Evolutionary conservation across 92 coral and sea anemone genomes (phyloP).

Genomic region (Actinernus sp.): DNA sequence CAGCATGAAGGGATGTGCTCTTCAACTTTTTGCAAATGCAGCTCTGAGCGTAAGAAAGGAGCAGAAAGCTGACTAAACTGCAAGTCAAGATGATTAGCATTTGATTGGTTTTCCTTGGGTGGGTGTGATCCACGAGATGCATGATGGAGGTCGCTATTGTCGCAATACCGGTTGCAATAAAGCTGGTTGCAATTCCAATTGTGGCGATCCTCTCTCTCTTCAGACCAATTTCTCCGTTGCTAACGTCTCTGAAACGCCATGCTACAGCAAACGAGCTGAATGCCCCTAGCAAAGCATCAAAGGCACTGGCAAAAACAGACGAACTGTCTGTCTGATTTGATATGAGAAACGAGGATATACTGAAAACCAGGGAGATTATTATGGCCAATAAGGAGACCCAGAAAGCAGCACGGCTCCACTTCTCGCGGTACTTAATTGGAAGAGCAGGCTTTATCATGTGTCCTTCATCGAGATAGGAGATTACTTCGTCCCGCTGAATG

Average conservation of each 20-base stretch:
- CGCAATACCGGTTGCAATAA: conserved; percentile 66
- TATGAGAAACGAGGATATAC: conserved; percentile 71
- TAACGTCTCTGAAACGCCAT: conserved; percentile 80
- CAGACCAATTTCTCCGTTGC: conserved; percentile 63
- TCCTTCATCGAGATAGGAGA: neutral
- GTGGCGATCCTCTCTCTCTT: conserved; percentile 67
- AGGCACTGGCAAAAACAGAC: conserved; percentile 84
- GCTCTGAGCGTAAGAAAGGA: conserved; percentile 43
- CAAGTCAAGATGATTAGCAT: conserved; percentile 59
- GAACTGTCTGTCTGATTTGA: conserved; percentile 79
- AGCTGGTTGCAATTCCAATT: conserved; percentile 59
- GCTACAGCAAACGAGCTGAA: conserved; percentile 76
- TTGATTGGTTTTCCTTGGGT: conserved; percentile 56
- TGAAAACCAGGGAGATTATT: conserved; percentile 46
- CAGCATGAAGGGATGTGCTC: conserved; percentile 74
- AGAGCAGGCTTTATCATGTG: neutral
- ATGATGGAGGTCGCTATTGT: conserved; percentile 52
- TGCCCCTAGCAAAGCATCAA: conserved; percentile 82
- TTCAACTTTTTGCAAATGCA: conserved; percentile 47
- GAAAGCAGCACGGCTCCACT: conserved; percentile 76
- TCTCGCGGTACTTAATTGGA: conserved; percentile 33
- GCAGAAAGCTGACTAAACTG: conserved; percentile 45
- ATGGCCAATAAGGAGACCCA: conserved; percentile 49
- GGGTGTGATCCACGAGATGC: conserved; percentile 52
- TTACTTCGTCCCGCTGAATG: neutral